Evolutionary conservation across 2,888 invertebrate species (phyloP).

Genomic region (Panopea generosa): DNA sequence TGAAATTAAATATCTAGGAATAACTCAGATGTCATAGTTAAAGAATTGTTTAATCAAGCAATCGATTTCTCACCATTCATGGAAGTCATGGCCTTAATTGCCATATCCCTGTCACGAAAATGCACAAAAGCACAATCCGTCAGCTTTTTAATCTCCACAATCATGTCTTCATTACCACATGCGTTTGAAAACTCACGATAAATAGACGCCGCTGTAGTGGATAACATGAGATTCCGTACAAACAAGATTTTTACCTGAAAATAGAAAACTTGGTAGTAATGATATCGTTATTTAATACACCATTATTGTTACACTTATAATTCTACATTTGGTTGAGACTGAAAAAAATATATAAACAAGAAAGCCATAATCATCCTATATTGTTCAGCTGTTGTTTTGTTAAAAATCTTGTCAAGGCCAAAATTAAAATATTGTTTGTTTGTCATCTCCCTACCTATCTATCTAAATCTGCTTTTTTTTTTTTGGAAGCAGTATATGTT

Average conservation of each 20-base stretch:
- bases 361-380: too few species aligned
- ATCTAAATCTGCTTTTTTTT: too few species aligned
- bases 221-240: conserved; percentile 89
- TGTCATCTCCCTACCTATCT: too few species aligned
- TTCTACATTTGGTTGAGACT: too few species aligned
- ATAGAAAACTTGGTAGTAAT: too few species aligned
- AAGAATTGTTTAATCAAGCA: not conserved
- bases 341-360: too few species aligned
- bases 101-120: conserved; percentile 89
- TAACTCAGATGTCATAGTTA: not conserved
- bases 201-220: conserved; percentile 87
- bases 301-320: too few species aligned
- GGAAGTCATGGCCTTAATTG: conserved; percentile 84
- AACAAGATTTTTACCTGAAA: conserved; percentile 92
- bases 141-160: conserved; percentile 90
- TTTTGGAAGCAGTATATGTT: too few species aligned
- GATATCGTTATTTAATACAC: too few species aligned
- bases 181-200: conserved; percentile 85
- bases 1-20: not conserved
- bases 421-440: too few species aligned
- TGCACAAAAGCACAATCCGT: conserved; percentile 93
- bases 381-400: too few species aligned
- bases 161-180: conserved; percentile 75
- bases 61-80: conserved; percentile 80
- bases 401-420: too few species aligned